These are phyloP conservation scores for Hipposideros armiger DNA, from an alignment of 2,113 vertebrate genomes.

Conservation along the genomic window DNA sequence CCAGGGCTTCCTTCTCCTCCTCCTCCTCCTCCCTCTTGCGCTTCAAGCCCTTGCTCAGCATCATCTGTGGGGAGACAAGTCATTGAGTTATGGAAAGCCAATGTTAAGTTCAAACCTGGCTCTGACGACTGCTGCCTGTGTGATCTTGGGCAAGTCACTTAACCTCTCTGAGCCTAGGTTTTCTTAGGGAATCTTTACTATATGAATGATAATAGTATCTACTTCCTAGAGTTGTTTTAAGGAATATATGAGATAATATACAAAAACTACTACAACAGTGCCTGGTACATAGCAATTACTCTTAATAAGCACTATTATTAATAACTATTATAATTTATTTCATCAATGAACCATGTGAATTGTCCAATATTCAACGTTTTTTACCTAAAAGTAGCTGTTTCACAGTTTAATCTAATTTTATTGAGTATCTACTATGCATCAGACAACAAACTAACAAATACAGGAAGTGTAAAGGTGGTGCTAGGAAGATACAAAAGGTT, in stretches of 20 bases:
- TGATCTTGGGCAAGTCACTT: neutral
- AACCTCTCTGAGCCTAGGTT: neutral
- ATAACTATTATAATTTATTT: constrained; percentile 40
- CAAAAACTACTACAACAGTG: neutral
- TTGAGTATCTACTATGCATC: neutral
- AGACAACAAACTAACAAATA: constrained; percentile 33
- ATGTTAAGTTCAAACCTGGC: neutral
- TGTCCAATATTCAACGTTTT: neutral
- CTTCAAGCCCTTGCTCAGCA: constrained; percentile 85
- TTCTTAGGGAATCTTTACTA: constrained; percentile 34
- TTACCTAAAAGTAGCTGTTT: neutral
- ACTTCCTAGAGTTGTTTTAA: neutral
- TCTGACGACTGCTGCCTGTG: neutral
- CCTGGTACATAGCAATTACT: neutral
- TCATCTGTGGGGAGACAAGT: constrained; percentile 69
- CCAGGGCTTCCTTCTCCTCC: constrained; percentile 67
- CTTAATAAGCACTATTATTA: constrained; percentile 11
- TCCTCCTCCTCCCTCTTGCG: constrained; percentile 82
- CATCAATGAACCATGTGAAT: constrained; percentile 22
- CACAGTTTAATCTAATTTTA: neutral
- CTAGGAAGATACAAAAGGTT: neutral
- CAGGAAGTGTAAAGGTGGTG: neutral
- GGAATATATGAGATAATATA: neutral
- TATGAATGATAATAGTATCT: neutral
- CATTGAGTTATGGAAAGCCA: neutral